Base-by-base conservation (phyloP, 1,140 invertebrate species). In the Leptonema lineaticorne region DNA sequence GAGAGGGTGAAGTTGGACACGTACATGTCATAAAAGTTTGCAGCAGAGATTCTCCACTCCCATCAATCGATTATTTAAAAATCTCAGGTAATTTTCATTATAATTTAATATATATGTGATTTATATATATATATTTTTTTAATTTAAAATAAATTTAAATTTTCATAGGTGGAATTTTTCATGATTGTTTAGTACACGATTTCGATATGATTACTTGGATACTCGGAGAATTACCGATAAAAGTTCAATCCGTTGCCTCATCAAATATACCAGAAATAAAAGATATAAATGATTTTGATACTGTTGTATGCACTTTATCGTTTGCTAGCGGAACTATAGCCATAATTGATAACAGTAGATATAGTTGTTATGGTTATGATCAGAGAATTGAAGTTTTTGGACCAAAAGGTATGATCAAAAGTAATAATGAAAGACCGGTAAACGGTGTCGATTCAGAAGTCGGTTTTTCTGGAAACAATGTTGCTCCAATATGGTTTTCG, bases 101-200 rank as follows among this genome's bases (percentile, higher is more conserved):
- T 2, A 41, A 2, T 2, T 41, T 3, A 11, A 33, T 33, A 11
- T 6, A 33, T 6, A 11, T 33, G 30, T 6, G 30, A 33, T 33
- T 33, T 33, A 6, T 5, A 50, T 20, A 8, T 2, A n/a, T 63
- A 11, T 65, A 29, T 67, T 48, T 7, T 53, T 75, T 74, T 58
- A n/a, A n/a, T n/a, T n/a, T n/a, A n/a, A n/a, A n/a, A n/a, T n/a
- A n/a, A n/a, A n/a, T n/a, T n/a, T n/a, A n/a, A n/a, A n/a, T n/a
- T n/a, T n/a, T n/a, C n/a, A 72, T 26, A 87, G 88, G 89, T 67
- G 89, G 88, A n/a, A 89, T 91, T 30, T 89, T 89, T 72, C 87
- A 89, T 67, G 89, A 91, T 74, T 90, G 88, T 68, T 82, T 86
- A 57, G 88, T 91, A 5, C 89, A 91, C 70, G 89, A 91, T 75